Conservation (phyloP, 2,113 vertebrate genomes). For the Nasalis larvatus region DNA sequence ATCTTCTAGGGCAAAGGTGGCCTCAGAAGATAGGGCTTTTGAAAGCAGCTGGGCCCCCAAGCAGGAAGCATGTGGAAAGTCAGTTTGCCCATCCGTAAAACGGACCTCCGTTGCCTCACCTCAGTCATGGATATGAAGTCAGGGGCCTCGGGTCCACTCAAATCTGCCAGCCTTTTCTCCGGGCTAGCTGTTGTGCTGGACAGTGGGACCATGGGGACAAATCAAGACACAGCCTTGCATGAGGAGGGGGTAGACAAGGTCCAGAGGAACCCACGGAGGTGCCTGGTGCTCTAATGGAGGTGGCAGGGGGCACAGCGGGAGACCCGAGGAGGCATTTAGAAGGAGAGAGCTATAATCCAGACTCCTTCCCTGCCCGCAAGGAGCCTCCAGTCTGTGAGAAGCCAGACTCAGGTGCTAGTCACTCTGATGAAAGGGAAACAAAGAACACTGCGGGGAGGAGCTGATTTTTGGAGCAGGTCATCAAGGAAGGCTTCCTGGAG, state of each 20-base stretch:
- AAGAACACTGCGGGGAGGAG: neutral
- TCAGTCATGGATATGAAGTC: neutral
- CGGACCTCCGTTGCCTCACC: neutral
- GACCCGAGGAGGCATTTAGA: neutral
- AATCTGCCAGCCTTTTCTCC: neutral
- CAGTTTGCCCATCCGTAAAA: neutral
- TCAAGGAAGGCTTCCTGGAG: neutral
- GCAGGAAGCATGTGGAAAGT: neutral
- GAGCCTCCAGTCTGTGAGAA: neutral
- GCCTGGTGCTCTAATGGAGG: neutral
- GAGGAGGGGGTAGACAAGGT: neutral
- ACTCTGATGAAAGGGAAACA: neutral
- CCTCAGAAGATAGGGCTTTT: neutral
- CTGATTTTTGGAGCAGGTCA: rapidly evolving
- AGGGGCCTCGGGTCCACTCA: neutral
- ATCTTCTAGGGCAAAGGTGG: neutral
- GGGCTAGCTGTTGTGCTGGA: neutral
- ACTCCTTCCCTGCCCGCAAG: no score
- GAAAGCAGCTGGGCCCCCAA: neutral
- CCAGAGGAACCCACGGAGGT: neutral
- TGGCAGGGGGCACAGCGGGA: neutral
- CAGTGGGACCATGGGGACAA: neutral
- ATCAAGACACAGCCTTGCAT: neutral
- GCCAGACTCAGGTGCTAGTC: no score
- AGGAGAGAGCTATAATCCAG: neutral